Evolutionary conservation across 1,140 invertebrate species (phyloP), one percentile per base, ranked within the genome.

Genomic region (Cherax quadricarinatus): DNA sequence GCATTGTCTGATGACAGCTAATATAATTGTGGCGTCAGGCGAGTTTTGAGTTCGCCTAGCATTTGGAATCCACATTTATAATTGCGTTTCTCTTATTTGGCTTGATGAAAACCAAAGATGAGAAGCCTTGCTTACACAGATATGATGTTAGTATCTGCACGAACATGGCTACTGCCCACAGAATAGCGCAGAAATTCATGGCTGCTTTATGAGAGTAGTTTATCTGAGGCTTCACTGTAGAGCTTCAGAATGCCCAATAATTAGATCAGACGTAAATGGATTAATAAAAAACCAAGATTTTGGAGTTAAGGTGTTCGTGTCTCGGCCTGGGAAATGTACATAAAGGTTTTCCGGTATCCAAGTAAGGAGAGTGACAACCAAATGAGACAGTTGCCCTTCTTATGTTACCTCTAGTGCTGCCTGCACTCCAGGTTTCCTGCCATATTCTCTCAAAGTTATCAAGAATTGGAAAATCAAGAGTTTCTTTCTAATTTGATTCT

Each of bases 271-370:
- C 7, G 30, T 9, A 53, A 82, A 82, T 48, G 80, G 80, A 5
- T 82, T 82, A 49, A 82, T 1, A 41, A 41, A 2, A 41, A 48
- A 82, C 2, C 30, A 1, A 53, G 4, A 82, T 82, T 14, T 83
- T 83, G 81, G 81, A 83, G 53, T 24, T 83, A 18, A 53, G 81
- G 48, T 60, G 48, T 24, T 83, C 81, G 49, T 41, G 0, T 83
- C 81, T 83, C 81, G 5, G 3, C 21, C 73, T 78, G 73, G 21
- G 21, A 78, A 78, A 78, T 41, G 21, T 5, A 83, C 24, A 49
- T 83, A 18, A 51, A 83, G 81, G 81, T 83, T 83, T 51, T 83
- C 81, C 49, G 49, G 81, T 18, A 83, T 60, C 53, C 49, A 83
- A 51, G 1, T 83, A 83, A 51, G 53, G 81, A 51, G 49, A 24